These are phyloP conservation scores for Reticulitermes speratus DNA, from an alignment of 1,140 invertebrate genomes.

Conservation along the genomic window DNA sequence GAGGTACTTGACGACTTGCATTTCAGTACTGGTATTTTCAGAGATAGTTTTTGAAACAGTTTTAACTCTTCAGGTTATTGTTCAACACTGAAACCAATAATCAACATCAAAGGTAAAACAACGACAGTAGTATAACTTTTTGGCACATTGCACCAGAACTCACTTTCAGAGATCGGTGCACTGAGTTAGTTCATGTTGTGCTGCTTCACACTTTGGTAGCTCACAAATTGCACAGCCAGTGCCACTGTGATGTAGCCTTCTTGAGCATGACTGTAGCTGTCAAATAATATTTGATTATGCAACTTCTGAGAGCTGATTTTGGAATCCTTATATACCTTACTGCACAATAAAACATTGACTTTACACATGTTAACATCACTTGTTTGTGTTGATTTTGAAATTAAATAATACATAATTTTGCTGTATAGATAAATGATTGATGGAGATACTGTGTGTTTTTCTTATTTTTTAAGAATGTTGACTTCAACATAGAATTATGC, in stretches of 20 bases:
- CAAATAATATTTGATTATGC: not conserved
- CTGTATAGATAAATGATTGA: not conserved
- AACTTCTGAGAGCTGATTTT: conserved; percentile 25
- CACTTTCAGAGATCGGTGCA: not conserved
- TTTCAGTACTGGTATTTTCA: not conserved
- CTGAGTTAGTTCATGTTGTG: not conserved
- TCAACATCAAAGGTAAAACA: conserved; percentile 32
- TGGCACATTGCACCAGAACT: not conserved
- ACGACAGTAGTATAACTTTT: not conserved
- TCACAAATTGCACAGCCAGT: not conserved
- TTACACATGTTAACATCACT: not conserved
- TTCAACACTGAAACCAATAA: conserved; percentile 30
- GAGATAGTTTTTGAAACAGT: conserved; percentile 7
- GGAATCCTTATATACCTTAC: not conserved
- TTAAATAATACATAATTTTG: not conserved
- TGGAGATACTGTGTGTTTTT: too few species aligned
- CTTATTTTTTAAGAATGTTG: too few species aligned
- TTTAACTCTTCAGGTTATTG: conserved; percentile 32
- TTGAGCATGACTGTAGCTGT: conserved; percentile 24
- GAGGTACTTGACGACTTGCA: not conserved
- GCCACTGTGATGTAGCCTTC: not conserved
- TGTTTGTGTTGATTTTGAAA: not conserved
- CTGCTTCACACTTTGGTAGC: not conserved
- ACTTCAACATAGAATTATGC: too few species aligned
- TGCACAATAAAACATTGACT: not conserved